Percentiles rank a stretch among this genome's conserved stretches.
These are phyloP conservation scores for Xylota sylvarum DNA, from an alignment of 2,888 invertebrate species.

Conservation along the genomic window DNA sequence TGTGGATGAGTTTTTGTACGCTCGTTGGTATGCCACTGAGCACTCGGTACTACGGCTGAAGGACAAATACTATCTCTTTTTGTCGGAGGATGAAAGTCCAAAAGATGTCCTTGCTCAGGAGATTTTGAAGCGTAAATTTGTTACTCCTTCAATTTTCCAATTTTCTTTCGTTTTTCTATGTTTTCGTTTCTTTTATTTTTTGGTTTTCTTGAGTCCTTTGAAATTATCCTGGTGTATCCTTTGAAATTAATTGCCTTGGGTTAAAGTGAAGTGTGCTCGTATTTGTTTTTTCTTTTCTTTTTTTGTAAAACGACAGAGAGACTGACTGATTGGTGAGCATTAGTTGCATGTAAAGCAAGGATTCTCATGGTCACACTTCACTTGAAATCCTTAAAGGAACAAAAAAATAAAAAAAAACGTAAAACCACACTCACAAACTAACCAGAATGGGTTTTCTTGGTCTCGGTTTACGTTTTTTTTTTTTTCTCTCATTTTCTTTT, in stretches of 20 bases:
- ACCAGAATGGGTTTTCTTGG: slow-evolving; percentile 76
- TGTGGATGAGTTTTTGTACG: slow-evolving; percentile 80
- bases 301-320: slow-evolving; percentile 2
- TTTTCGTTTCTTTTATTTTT: slow-evolving; percentile 37
- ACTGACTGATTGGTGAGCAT: slow-evolving; percentile 65
- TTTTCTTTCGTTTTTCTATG: slow-evolving; percentile 45
- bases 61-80: slow-evolving; percentile 83
- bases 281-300: slow-evolving; percentile 2
- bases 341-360: slow-evolving; percentile 58
- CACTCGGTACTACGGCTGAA: slow-evolving; percentile 82
- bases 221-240: slow-evolving; percentile 50
- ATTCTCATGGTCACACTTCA: slow-evolving; percentile 55
- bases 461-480: slow-evolving; percentile 18
- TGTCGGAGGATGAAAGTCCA: slow-evolving; percentile 81
- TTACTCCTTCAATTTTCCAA: slow-evolving; percentile 61
- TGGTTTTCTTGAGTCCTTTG: slow-evolving; percentile 27
- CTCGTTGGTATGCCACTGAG: slow-evolving; percentile 83
- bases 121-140: slow-evolving; percentile 82
- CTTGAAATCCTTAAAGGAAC: slow-evolving; percentile 31
- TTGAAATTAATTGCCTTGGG: slow-evolving; percentile 70
- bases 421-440: slow-evolving; percentile 79
- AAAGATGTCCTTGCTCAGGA: slow-evolving; percentile 80
- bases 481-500: slow-evolving; percentile 4
- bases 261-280: slow-evolving; percentile 59
- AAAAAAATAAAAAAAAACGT: slow-evolving; percentile 23